Conservation (phyloP, 2,113 vertebrate species). For the Paradoxurus hermaphroditus region DNA sequence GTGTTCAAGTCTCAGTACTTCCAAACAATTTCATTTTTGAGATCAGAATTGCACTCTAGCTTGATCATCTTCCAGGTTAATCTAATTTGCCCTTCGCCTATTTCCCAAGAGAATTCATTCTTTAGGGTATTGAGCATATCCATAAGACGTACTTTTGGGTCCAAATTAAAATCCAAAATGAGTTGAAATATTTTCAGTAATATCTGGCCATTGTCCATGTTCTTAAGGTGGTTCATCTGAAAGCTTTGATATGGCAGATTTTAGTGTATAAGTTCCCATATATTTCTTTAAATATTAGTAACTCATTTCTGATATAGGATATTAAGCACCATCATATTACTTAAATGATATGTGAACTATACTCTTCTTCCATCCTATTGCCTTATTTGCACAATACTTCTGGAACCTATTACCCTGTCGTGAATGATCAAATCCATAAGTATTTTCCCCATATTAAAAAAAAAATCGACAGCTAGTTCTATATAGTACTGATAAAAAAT, state of each 20-base stretch:
- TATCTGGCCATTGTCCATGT: neutral
- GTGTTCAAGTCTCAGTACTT: neutral
- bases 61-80: constrained; percentile 11
- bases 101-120: constrained; percentile 25
- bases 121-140: neutral
- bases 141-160: neutral
- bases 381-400: neutral
- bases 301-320: neutral
- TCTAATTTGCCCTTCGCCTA: neutral
- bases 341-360: neutral
- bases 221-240: neutral
- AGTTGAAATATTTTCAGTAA: neutral
- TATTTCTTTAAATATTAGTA: neutral
- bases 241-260: neutral
- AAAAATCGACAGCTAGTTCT: neutral
- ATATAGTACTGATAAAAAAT: neutral
- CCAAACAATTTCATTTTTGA: neutral
- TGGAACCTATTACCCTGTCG: neutral
- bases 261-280: neutral
- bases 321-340: neutral
- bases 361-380: neutral
- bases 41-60: neutral
- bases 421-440: neutral
- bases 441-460: neutral
- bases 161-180: neutral